Conservation (phyloP, 2,888 invertebrate genomes). For the Ormyrus rosae region DNA sequence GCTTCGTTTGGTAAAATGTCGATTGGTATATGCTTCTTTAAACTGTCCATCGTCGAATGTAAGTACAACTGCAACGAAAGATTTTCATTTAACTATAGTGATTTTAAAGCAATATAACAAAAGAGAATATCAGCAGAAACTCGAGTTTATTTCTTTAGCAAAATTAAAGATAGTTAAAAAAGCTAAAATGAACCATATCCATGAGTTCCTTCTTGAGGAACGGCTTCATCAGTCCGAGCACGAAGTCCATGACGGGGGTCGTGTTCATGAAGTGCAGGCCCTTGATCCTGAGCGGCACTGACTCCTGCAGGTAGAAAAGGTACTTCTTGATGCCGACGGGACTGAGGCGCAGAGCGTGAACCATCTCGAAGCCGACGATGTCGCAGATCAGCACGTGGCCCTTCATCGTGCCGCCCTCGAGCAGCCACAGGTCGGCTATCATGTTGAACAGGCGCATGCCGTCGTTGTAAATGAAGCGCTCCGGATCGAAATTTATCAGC, state of each 20-base stretch:
- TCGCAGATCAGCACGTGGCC: conserved; percentile 82
- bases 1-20: conserved; percentile 81
- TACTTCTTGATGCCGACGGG: conserved; percentile 81
- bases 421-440: conserved; percentile 79
- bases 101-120: too few species aligned
- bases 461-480: conserved; percentile 78
- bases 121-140: too few species aligned
- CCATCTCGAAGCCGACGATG: conserved; percentile 79
- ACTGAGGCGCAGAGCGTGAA: conserved; percentile 81
- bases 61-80: conserved; percentile 71
- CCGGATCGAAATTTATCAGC: conserved; percentile 79
- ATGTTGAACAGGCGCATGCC: conserved; percentile 78
- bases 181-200: conserved; percentile 65
- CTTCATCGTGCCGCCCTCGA: conserved; percentile 78
- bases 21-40: conserved; percentile 78
- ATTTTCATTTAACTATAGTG: too few species aligned
- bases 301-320: conserved; percentile 83
- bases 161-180: not conserved
- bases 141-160: too few species aligned
- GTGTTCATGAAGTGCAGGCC: conserved; percentile 84
- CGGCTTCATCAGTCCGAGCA: conserved; percentile 82
- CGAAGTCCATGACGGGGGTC: conserved; percentile 82
- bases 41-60: conserved; percentile 77
- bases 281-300: conserved; percentile 81
- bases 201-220: conserved; percentile 83